Conservation (phyloP, 2,113 vertebrate species). For the Diphyllodes magnificus region DNA sequence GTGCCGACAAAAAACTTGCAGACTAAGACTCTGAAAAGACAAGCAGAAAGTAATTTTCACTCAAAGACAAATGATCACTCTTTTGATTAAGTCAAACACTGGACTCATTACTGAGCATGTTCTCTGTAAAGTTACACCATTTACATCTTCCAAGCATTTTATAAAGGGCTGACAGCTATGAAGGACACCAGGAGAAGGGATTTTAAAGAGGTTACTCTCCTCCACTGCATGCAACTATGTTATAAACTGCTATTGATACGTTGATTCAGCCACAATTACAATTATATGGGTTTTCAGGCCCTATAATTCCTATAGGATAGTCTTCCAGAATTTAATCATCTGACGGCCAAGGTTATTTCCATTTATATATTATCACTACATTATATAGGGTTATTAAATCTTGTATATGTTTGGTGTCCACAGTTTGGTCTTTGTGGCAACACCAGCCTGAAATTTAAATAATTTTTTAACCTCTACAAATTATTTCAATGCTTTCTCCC, state of each 20-base stretch:
- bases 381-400: neutral
- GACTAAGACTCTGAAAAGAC: neutral
- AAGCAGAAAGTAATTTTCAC: neutral
- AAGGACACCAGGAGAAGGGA: neutral
- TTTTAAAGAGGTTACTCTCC: neutral
- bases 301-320: neutral
- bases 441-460: neutral
- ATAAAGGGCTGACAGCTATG: neutral
- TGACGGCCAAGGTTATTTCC: neutral
- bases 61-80: neutral
- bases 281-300: neutral
- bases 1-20: neutral
- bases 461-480: neutral
- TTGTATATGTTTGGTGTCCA: neutral
- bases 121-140: neutral
- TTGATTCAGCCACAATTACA: neutral
- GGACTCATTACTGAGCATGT: neutral
- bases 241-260: fast-evolving
- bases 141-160: neutral
- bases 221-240: neutral
- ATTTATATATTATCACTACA: neutral
- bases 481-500: neutral
- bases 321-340: neutral
- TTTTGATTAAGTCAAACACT: constrained; percentile 8
- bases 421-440: neutral